A percentile compares a stretch with the other conserved stretches of the same genome.
phyloP scores from a whole-genome alignment of 2,113 vertebrate genomes.

The Ovis aries region ARS-UI_Ramb_v3.0 NC_056064.1:10937501-10938000 shows the following conservation, averaged over 20 bases:
- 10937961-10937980: too few species aligned
- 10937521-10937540: background rate
- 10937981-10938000: background rate
- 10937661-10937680: background rate
- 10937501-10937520: background rate
- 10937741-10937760: background rate
- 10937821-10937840: too few species aligned
- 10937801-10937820: background rate
- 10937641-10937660: background rate
- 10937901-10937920: background rate
- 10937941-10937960: background rate
- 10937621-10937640: background rate
- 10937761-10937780: background rate
- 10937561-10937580: background rate
- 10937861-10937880: background rate
- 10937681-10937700: background rate
- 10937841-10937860: background rate
- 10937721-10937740: background rate
- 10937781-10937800: background rate
- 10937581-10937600: background rate
- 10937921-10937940: background rate
- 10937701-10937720: background rate
- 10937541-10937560: background rate
- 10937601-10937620: background rate
- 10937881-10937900: background rate